phyloP scores from a whole-genome alignment of 53 echinoderm and acorn worm genomes.

The Echinarachnius parma region DNA sequence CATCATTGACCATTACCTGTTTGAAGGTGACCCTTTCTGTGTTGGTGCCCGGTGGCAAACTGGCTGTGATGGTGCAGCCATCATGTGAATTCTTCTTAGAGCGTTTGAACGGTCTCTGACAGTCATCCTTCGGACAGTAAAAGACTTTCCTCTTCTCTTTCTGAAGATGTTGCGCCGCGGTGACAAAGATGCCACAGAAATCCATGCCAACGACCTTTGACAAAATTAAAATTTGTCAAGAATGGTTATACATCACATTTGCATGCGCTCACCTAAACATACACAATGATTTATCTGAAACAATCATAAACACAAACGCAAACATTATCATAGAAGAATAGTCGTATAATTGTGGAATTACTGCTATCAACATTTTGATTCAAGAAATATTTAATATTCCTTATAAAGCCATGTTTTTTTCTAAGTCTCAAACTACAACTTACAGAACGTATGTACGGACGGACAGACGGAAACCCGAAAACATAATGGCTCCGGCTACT shows the following conservation, averaged over 20 bases:
- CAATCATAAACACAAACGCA: too few relatives aligned
- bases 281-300: background rate
- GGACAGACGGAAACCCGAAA: too few relatives aligned
- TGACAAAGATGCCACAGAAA: slow-evolving; percentile 57
- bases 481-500: too few relatives aligned
- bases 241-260: background rate
- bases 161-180: slow-evolving; percentile 53
- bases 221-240: too few relatives aligned
- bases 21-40: slow-evolving; percentile 55
- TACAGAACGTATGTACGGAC: too few relatives aligned
- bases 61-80: slow-evolving; percentile 20
- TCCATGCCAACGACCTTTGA: slow-evolving; percentile 76
- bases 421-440: too few relatives aligned
- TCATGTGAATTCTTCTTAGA: slow-evolving; percentile 1
- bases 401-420: too few relatives aligned
- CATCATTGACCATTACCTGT: slow-evolving; percentile 64
- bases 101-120: background rate
- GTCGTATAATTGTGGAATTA: too few relatives aligned
- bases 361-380: too few relatives aligned
- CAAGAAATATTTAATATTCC: too few relatives aligned
- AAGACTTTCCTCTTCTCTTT: slow-evolving; percentile 14
- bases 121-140: slow-evolving; percentile 28
- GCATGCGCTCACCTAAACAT: background rate
- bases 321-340: background rate
- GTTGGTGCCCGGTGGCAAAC: slow-evolving; percentile 50